Evolutionary conservation across 2,888 invertebrate species (phyloP), one percentile per base, ranked within the genome.

Genomic region (Masnerella sp.): DNA sequence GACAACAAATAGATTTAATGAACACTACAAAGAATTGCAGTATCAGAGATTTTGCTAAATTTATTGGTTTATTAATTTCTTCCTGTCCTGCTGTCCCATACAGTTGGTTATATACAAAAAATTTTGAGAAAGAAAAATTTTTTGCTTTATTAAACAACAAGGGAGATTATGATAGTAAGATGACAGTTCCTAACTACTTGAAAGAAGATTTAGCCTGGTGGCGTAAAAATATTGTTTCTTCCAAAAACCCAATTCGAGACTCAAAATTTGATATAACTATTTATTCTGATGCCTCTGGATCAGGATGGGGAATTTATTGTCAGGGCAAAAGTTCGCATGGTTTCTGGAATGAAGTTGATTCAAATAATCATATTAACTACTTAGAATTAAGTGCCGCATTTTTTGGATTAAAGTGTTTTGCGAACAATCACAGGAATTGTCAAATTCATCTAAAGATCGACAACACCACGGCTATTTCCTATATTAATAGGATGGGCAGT

Each of bases 401-500:
- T 49, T 49, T 42, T 11, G 58, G 62, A 0, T 45, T 67, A 8
- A 56, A 49, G 36, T 67, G 56, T 18, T 67, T 67, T 11, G 54
- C 42, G 4, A 11, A 30, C 3, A 32, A 61, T 14, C 3, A 22
- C 9, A 15, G 8, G 7, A 11, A 51, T 18, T 49, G 40, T 32
- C 2, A 32, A n/a, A 40, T 72, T 11, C 15, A 56, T 0, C 32
- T 61, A 5, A 45, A 49, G 8, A 40, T 61, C 8, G 54, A 61
- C 18, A 72, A 67, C 7, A 67, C 59, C 1, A 72, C 72, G 0
- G 72, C 65, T 8, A 45, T 61, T 5, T 43, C 65, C 0, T 72
- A 71, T 8, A 67, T 74, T 14, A 56, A 43, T 49, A 34, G 51
- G 0, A 67, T 62, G 67, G 58, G 62, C 7, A 42, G 62, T 22